phyloP scores from a whole-genome alignment of 35 echinoderm and acorn worm species.

The Acanthaster planci region DNA sequence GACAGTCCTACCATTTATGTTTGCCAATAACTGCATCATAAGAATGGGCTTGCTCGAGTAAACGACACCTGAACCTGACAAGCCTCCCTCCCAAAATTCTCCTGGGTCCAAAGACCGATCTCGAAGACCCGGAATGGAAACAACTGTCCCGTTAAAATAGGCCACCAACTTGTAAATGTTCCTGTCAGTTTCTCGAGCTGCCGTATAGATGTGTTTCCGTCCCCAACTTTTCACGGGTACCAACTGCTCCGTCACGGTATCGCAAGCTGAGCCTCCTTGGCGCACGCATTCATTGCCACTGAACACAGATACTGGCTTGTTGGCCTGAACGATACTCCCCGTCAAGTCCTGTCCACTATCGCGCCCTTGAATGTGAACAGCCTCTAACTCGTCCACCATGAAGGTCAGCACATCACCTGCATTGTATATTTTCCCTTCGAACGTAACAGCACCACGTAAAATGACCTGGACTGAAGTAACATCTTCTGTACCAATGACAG shows the following conservation, averaged over 20 bases:
- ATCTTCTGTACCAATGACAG: slow-evolving; percentile 53
- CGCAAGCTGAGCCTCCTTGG: slow-evolving; percentile 19
- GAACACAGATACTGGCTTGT: slow-evolving; percentile 56
- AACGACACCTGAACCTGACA: slow-evolving; percentile 45
- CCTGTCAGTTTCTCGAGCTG: background rate
- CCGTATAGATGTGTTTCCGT: slow-evolving; percentile 59
- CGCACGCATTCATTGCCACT: slow-evolving; percentile 43
- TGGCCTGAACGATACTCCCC: slow-evolving; percentile 49
- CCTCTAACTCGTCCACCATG: slow-evolving; percentile 36
- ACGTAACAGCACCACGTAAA: background rate
- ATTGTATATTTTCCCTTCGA: slow-evolving; percentile 40
- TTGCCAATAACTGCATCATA: slow-evolving; percentile 30
- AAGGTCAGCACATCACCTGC: slow-evolving; percentile 42
- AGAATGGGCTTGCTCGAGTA: slow-evolving; percentile 7
- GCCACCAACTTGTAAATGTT: slow-evolving; percentile 37
- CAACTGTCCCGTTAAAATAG: slow-evolving; percentile 36
- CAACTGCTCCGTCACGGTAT: slow-evolving; percentile 45
- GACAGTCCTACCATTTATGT: slow-evolving; percentile 13
- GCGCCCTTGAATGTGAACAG: slow-evolving; percentile 39
- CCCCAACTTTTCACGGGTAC: slow-evolving; percentile 63
- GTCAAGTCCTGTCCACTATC: slow-evolving; percentile 5
- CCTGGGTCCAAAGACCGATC: slow-evolving; percentile 28
- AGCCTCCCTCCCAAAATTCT: slow-evolving; percentile 49
- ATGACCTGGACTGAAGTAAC: slow-evolving; percentile 37
- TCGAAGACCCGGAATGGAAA: slow-evolving; percentile 17